phyloP scores from a whole-genome alignment of 2,797 vertebrate species.

The Myotis vivesi region DNA sequence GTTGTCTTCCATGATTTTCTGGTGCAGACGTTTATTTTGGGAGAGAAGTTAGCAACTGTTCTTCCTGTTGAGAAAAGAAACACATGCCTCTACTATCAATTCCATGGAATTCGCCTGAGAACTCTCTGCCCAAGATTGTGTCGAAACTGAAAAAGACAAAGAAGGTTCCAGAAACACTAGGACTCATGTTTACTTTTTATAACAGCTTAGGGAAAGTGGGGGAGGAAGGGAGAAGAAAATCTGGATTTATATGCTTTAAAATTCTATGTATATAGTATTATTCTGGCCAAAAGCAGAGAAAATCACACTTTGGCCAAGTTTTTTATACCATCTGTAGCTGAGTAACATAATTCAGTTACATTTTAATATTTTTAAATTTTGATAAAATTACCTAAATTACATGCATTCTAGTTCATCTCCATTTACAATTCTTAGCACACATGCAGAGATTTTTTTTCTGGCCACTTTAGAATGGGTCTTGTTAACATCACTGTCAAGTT shows the following conservation, averaged over 20 bases:
- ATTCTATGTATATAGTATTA: background rate
- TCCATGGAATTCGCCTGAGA: background rate
- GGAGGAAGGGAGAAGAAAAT: background rate
- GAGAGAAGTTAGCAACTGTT: background rate
- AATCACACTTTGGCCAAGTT: background rate
- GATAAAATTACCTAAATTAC: background rate
- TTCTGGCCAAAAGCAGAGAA: background rate
- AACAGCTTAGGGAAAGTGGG: background rate
- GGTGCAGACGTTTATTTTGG: background rate
- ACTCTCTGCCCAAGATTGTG: background rate
- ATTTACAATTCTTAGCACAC: background rate
- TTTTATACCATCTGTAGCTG: background rate
- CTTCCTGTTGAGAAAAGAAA: constrained; percentile 20
- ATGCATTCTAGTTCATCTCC: background rate
- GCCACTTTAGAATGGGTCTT: background rate
- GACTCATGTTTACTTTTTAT: background rate
- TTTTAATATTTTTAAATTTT: constrained; percentile 1
- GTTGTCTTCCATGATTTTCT: constrained; percentile 16
- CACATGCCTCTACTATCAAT: background rate
- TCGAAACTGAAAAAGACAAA: background rate
- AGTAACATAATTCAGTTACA: constrained; percentile 22
- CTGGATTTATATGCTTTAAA: background rate
- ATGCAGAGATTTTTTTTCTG: background rate
- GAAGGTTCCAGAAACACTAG: background rate
- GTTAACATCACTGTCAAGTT: constrained; percentile 5